Evolutionary conservation across 2,113 vertebrate genomes (phyloP).

Genomic region (Riparia riparia): DNA sequence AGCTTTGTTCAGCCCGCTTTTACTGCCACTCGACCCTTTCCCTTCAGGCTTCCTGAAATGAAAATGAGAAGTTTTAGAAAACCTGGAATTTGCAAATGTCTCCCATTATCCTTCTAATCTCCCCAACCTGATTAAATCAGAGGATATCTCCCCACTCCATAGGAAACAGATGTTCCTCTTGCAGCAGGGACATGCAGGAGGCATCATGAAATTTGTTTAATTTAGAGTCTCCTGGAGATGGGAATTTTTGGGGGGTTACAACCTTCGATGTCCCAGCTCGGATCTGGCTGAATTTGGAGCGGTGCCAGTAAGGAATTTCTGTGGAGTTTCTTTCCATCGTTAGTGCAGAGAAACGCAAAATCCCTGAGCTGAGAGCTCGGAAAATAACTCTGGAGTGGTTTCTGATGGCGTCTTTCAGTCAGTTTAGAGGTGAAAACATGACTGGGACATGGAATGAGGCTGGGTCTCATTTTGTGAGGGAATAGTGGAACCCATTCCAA

Average conservation of each 20-base stretch:
- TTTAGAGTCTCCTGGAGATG: neutral
- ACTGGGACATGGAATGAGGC: neutral
- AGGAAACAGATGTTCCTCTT: slow-evolving; percentile 20
- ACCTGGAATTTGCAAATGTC: neutral
- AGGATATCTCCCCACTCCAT: neutral
- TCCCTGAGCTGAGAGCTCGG: neutral
- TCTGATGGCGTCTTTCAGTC: neutral
- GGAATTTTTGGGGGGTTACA: neutral
- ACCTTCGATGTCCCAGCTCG: accelerated
- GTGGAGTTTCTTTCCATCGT: neutral
- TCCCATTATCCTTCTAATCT: neutral
- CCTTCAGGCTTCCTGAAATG: neutral
- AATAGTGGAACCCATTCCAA: neutral
- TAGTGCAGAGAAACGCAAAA: neutral
- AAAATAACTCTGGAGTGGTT: neutral
- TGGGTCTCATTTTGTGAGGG: neutral
- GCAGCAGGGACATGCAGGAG: neutral
- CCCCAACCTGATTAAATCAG: neutral
- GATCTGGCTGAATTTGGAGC: neutral
- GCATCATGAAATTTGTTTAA: neutral
- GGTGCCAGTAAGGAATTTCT: neutral
- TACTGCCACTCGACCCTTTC: neutral
- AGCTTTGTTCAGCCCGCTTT: neutral
- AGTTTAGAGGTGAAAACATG: neutral
- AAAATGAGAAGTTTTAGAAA: neutral